A percentile compares a stretch with the other conserved stretches of the same genome.
phyloP scores from a whole-genome alignment of 2,888 invertebrate genomes.

The Megalurothrips usitatus region DNA sequence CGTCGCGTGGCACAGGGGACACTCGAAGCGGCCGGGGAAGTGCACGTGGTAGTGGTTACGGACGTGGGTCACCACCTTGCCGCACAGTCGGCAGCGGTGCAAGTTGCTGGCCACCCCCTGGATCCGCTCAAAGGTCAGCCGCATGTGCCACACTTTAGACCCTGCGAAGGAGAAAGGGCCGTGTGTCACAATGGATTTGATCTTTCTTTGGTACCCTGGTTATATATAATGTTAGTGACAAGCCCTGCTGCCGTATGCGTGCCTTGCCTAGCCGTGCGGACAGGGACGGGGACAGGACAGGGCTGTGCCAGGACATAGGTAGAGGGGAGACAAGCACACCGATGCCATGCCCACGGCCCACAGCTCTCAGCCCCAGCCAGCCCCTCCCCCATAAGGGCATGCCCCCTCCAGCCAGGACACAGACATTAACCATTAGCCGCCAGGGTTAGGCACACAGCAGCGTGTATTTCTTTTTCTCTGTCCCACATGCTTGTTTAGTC shows the following conservation, averaged over 20 bases:
- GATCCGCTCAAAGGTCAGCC: constrained; percentile 89
- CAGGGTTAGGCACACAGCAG: constrained; percentile 8
- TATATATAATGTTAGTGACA: constrained; percentile 27
- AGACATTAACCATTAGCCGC: neutral
- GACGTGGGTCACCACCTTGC: constrained; percentile 91
- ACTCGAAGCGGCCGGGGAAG: constrained; percentile 88
- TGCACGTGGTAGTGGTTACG: constrained; percentile 92
- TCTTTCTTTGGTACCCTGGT: neutral
- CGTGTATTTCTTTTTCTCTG: neutral
- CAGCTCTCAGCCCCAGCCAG: too few relatives aligned
- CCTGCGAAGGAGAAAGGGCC: constrained; percentile 65
- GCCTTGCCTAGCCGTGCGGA: neutral
- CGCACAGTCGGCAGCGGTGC: constrained; percentile 90
- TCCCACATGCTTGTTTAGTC: neutral
- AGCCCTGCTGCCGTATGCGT: constrained; percentile 21
- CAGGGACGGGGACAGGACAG: neutral
- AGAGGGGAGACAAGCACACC: neutral
- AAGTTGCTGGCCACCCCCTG: constrained; percentile 82
- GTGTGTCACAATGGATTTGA: constrained; percentile 19
- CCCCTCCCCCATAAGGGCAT: neutral
- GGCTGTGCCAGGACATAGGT: neutral
- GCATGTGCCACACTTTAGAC: constrained; percentile 93
- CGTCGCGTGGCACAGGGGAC: constrained; percentile 84
- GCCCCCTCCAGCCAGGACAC: neutral
- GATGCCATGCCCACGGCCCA: neutral